These are phyloP conservation scores for Diabrotica balteata DNA, from an alignment of 2,888 invertebrate genomes.

Conservation along the genomic window DNA sequence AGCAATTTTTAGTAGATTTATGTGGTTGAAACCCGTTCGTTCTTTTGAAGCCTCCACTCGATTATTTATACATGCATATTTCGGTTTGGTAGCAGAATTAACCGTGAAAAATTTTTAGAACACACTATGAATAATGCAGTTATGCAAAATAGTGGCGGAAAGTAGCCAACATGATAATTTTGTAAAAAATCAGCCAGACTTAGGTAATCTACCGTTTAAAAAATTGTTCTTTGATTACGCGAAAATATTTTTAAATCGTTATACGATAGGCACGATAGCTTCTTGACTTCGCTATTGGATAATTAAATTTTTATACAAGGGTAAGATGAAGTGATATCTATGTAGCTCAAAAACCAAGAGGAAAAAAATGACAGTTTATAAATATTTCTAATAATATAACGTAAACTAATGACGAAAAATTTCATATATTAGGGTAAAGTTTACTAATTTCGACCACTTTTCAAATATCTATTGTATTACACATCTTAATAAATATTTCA, in stretches of 20 bases:
- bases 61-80: slow-evolving; percentile 20
- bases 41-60: slow-evolving; percentile 1
- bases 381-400: too few species aligned
- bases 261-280: too few species aligned
- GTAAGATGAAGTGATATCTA: too few species aligned
- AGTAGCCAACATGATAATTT: slow-evolving; percentile 12
- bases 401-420: too few species aligned
- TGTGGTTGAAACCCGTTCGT: slow-evolving; percentile 9
- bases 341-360: too few species aligned
- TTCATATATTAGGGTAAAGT: too few species aligned
- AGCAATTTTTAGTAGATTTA: slow-evolving; percentile 10
- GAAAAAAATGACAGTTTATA: too few species aligned
- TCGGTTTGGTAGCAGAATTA: slow-evolving; percentile 9
- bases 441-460: too few species aligned
- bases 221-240: neutral
- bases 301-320: too few species aligned
- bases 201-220: slow-evolving; percentile 2
- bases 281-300: too few species aligned
- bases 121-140: slow-evolving; percentile 20
- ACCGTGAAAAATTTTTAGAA: slow-evolving; percentile 15
- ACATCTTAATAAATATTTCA: too few species aligned
- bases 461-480: too few species aligned
- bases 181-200: slow-evolving; percentile 1
- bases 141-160: slow-evolving; percentile 13
- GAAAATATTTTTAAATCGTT: neutral